Base-by-base conservation (phyloP, 64 coral and sea anemone genomes). In the Stichodactyla mertensii region DNA sequence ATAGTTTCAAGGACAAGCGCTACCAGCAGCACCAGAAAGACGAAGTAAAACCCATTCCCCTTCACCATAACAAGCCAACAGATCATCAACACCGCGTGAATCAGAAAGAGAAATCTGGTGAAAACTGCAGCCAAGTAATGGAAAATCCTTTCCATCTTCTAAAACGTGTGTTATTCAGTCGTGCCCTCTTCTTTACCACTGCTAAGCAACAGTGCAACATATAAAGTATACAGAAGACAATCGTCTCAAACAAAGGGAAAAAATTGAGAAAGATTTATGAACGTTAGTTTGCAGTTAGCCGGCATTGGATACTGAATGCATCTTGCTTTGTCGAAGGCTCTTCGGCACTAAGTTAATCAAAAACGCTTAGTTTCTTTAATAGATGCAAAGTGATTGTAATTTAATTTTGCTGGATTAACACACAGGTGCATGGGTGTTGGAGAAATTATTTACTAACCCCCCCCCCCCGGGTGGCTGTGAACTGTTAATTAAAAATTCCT, bases 81-180 rank as follows among this genome's bases (percentile, higher is more conserved):
- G 55, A 98, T 89, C 89, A 94, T 98, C 8, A 94, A 62, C 10
- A 85, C 84, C 3, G 89, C 89, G 88, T 98, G 95, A 54, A 98
- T 51, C 16, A 78, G 86, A 28, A 98, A 98, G 36, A 98, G 59
- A 10, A 98, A 87, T 20, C 95, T 86, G 52, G 92, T 94, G 61
- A 98, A 92, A 24, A 98, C 64, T 12, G 95, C 95, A 20, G 95
- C 95, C n/a, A 98, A 56, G 24, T 98, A 98, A 26, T 91, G 90
- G 13, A 98, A 98, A 71, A 98, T 94, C 71, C 86, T 89, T 82
- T 98, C 95, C 95, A 98, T 98, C 4, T 16, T 51, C 22, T 8
- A 16, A 57, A 82, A 82, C 1, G 2, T 70, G 1, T 5, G 6
- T 22, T 6, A 22, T 70, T 70, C 19, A 4, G 59, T 16, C 16